phyloP scores from a whole-genome alignment of 2,797 vertebrate genomes.

The Anabacerthia variegaticeps region DNA sequence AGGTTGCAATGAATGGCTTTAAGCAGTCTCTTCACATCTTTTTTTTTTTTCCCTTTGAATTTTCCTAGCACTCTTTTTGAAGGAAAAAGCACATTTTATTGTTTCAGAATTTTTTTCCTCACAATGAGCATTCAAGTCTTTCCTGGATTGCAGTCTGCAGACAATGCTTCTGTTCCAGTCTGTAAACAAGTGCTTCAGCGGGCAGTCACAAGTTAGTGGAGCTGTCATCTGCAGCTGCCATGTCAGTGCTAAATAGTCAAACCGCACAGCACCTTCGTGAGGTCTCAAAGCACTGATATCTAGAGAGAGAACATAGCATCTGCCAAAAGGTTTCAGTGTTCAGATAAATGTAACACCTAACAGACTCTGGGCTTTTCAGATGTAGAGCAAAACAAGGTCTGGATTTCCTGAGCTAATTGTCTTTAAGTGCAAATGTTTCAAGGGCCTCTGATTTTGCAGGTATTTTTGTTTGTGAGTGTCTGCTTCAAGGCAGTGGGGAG shows the following conservation, averaged over 20 bases:
- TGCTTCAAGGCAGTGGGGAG: not conserved
- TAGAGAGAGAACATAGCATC: not conserved
- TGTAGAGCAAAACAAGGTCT: not conserved
- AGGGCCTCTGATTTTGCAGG: not conserved
- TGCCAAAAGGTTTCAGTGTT: not conserved
- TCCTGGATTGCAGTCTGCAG: not conserved
- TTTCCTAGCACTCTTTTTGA: not conserved
- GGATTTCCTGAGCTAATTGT: not conserved
- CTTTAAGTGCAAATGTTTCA: not conserved
- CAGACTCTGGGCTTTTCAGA: not conserved
- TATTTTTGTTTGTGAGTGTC: not conserved
- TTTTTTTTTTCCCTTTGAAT: not conserved
- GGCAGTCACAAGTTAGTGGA: not conserved
- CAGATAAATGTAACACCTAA: not conserved
- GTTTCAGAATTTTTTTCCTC: not conserved
- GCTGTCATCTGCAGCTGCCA: slow-evolving; percentile 13
- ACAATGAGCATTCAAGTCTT: not conserved
- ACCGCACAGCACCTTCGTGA: not conserved
- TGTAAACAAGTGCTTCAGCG: slow-evolving; percentile 9
- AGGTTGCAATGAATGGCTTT: not conserved
- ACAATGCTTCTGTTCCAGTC: not conserved
- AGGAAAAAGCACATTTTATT: not conserved
- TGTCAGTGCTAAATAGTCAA: slow-evolving; percentile 3
- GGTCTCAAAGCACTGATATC: not conserved
- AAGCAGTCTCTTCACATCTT: not conserved